Conservation (phyloP, 2,797 vertebrate genomes). For the Avahi laniger region DNA sequence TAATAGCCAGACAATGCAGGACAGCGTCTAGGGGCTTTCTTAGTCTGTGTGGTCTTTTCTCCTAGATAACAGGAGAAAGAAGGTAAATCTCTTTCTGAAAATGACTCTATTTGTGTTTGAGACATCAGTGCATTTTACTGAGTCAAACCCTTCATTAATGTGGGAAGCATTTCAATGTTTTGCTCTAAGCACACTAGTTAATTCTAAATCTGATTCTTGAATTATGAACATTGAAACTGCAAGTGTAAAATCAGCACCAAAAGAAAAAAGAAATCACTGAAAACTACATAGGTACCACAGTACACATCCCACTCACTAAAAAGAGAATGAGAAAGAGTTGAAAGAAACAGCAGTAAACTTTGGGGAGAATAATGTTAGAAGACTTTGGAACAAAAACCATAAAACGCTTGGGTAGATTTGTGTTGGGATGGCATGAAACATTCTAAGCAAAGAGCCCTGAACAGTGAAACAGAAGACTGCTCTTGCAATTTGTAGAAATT, state of each 20-base stretch:
- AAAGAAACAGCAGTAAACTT: accelerated
- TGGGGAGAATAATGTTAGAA: not conserved
- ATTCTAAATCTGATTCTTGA: not conserved
- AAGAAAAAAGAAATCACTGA: not conserved
- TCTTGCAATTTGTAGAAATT: not conserved
- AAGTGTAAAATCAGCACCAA: not conserved
- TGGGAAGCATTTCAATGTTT: not conserved
- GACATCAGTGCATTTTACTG: not conserved
- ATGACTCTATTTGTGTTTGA: constrained; percentile 31
- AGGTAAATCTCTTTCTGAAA: constrained; percentile 63
- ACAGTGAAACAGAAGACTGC: not conserved
- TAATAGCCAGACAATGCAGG: constrained; percentile 54
- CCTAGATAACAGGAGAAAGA: constrained; percentile 38
- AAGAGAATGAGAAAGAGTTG: accelerated
- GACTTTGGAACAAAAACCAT: not conserved
- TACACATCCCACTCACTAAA: accelerated
- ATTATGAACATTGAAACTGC: not conserved
- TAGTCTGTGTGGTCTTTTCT: constrained; percentile 60
- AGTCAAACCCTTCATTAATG: not conserved
- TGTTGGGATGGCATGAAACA: accelerated
- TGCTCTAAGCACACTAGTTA: not conserved
- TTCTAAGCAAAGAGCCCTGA: not conserved
- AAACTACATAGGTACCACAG: accelerated
- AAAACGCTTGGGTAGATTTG: accelerated
- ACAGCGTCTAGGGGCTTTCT: constrained; percentile 48